Evolutionary conservation across 2,113 vertebrate genomes (phyloP).

Genomic region (Malurus elegans): DNA sequence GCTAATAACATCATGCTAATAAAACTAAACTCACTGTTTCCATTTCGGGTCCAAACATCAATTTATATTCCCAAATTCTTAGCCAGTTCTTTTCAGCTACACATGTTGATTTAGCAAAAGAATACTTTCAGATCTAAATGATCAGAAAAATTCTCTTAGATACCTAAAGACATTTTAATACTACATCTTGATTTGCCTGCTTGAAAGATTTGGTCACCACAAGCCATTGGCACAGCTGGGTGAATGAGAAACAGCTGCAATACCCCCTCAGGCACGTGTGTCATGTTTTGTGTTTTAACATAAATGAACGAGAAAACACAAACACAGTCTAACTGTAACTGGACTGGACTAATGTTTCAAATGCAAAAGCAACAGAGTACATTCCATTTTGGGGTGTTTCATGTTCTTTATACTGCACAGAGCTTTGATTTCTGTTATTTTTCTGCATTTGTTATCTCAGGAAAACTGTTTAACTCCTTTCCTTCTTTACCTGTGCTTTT

Average conservation of each 20-base stretch:
- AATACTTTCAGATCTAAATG: background rate
- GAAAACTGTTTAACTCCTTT: background rate
- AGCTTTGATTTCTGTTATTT: background rate
- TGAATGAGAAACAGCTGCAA: background rate
- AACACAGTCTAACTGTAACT: background rate
- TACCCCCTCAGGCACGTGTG: accelerated
- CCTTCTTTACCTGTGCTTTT: background rate
- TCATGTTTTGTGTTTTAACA: background rate
- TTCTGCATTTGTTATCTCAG: background rate
- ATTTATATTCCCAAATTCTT: background rate
- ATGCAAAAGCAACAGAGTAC: background rate
- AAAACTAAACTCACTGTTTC: background rate
- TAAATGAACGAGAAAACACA: accelerated
- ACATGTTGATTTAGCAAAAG: background rate
- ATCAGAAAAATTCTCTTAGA: background rate
- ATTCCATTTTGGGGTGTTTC: background rate
- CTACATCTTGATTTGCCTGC: background rate
- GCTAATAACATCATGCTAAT: background rate
- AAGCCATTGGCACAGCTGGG: background rate
- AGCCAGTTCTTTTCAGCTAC: background rate
- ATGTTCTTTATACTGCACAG: background rate
- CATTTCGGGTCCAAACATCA: background rate
- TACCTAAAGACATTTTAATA: background rate
- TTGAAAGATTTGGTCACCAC: background rate
- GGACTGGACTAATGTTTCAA: background rate